phyloP scores from a whole-genome alignment of 2,797 vertebrate species.

The Chaunax sp. region DNA sequence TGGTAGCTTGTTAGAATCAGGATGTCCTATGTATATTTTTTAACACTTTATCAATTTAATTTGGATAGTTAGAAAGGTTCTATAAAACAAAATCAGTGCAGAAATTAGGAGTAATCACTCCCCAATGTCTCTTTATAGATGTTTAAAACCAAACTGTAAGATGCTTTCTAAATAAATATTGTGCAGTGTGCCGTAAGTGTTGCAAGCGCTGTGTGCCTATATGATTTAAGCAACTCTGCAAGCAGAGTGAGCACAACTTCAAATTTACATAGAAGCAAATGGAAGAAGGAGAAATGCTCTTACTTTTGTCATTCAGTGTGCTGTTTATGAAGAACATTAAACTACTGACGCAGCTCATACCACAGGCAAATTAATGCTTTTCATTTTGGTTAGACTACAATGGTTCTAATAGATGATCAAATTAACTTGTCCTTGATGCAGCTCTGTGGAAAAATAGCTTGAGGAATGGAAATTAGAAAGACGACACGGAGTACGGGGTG shows the following conservation, averaged over 20 bases:
- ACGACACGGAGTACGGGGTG: background rate
- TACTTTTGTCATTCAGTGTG: slow-evolving; percentile 21
- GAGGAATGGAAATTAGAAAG: slow-evolving; percentile 8
- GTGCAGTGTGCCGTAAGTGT: background rate
- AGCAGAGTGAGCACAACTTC: background rate
- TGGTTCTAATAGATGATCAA: slow-evolving; percentile 29
- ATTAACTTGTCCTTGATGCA: background rate
- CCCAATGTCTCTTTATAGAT: background rate
- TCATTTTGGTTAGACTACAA: slow-evolving; percentile 12
- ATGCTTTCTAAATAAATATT: background rate
- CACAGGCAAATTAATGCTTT: slow-evolving; percentile 29
- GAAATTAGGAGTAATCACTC: background rate
- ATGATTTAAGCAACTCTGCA: background rate
- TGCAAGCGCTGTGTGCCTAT: background rate
- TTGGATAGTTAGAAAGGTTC: background rate
- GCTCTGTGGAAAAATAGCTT: slow-evolving; percentile 6
- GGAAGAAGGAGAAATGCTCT: slow-evolving; percentile 9
- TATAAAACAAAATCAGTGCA: slow-evolving; percentile 8
- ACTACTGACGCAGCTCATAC: slow-evolving; percentile 27
- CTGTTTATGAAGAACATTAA: slow-evolving; percentile 21
- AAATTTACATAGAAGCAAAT: background rate
- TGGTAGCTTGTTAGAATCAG: background rate
- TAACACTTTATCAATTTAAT: slow-evolving; percentile 13
- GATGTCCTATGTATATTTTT: slow-evolving; percentile 7
- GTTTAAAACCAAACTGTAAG: background rate